Percentiles rank a stretch among this genome's conserved stretches.
Evolutionary conservation across 2,797 vertebrate genomes (phyloP).

Genomic region (Heterohyrax brucei): DNA sequence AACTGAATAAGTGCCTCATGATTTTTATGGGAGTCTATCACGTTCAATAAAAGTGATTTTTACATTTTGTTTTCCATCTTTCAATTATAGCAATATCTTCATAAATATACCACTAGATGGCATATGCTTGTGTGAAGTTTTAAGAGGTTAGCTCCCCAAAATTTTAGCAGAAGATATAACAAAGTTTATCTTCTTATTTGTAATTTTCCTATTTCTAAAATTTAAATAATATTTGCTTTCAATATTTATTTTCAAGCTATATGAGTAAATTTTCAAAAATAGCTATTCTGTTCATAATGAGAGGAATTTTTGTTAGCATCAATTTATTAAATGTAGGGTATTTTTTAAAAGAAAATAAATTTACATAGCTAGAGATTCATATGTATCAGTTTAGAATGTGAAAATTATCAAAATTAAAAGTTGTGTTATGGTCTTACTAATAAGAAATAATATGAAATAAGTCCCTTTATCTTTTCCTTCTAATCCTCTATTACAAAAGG

Average conservation of each 20-base stretch:
- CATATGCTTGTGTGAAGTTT: neutral
- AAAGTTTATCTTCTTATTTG: neutral
- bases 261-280: neutral
- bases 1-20: neutral
- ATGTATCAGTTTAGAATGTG: neutral
- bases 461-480: neutral
- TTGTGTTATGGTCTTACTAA: neutral
- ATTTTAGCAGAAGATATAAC: neutral
- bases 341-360: neutral
- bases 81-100: neutral
- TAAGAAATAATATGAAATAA: slow-evolving; percentile 5
- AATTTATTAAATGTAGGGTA: neutral
- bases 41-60: slow-evolving; percentile 42
- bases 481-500: neutral
- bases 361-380: neutral
- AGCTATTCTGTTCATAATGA: neutral
- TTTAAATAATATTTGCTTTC: neutral
- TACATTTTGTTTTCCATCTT: neutral
- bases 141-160: neutral
- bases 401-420: neutral
- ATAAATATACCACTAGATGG: neutral
- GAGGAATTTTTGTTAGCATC: neutral
- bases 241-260: slow-evolving; percentile 37
- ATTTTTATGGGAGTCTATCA: neutral
- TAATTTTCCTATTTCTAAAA: neutral